Evolutionary conservation across 2,888 invertebrate species (phyloP).

Genomic region (Clistopyga incitator): DNA sequence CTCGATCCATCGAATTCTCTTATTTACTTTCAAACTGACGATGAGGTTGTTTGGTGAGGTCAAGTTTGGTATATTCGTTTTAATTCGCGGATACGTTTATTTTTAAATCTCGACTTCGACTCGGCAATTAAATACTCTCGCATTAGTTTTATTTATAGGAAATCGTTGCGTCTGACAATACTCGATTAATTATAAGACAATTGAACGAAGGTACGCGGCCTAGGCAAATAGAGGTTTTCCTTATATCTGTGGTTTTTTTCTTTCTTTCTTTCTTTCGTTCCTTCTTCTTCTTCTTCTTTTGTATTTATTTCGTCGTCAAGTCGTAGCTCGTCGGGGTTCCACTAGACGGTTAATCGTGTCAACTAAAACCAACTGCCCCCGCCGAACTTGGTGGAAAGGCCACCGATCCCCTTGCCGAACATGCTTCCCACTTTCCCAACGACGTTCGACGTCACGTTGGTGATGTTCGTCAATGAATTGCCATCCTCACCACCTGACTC

Average conservation of each 20-base stretch:
- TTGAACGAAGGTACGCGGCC: conserved; percentile 75
- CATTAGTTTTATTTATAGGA: conserved; percentile 51
- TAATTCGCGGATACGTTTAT: conserved; percentile 25
- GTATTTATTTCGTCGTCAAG: conserved; percentile 42
- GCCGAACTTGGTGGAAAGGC: conserved; percentile 94
- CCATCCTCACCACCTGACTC: conserved; percentile 88
- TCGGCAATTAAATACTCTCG: background rate
- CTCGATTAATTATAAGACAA: conserved; percentile 67
- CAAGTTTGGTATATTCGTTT: conserved; percentile 34
- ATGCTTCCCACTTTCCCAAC: conserved; percentile 95
- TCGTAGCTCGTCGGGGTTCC: conserved; percentile 61
- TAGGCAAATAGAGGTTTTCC: conserved; percentile 72
- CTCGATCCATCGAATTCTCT: conserved; percentile 51
- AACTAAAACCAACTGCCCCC: conserved; percentile 94
- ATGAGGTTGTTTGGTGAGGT: conserved; percentile 32
- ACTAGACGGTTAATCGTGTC: conserved; percentile 47
- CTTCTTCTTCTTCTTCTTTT: conserved; percentile 27
- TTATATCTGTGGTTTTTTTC: conserved; percentile 36
- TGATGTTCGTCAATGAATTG: conserved; percentile 90
- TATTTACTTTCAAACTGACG: conserved; percentile 58
- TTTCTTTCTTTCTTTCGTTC: conserved; percentile 13
- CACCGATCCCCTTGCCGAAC: conserved; percentile 95
- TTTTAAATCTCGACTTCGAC: background rate
- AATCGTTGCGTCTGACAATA: conserved; percentile 64
- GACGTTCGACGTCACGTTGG: conserved; percentile 93